A percentile compares a stretch with the other conserved stretches of the same genome.
Evolutionary conservation across 1,140 invertebrate species (phyloP).

Genomic region (Amphibalanus amphitrite): DNA sequence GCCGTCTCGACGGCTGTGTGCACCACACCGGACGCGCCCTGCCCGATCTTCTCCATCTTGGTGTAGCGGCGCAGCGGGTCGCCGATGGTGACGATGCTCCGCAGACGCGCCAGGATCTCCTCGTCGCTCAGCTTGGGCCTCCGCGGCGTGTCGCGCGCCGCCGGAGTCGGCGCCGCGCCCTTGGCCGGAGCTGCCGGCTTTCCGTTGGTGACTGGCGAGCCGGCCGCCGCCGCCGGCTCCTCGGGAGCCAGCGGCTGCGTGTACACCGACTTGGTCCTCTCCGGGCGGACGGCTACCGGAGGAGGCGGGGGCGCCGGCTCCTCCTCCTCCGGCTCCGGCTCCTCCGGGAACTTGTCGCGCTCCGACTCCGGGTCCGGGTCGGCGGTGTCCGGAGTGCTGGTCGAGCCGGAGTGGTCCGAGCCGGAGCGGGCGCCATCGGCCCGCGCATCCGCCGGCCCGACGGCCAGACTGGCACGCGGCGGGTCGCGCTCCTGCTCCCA

Average conservation of each 20-base stretch:
- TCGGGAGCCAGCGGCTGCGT: slow-evolving; percentile 92
- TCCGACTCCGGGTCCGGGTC: too few relatives aligned
- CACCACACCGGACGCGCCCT: slow-evolving; percentile 97
- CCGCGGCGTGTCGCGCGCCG: neutral
- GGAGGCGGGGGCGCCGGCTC: slow-evolving; percentile 56
- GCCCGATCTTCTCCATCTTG: slow-evolving; percentile 98
- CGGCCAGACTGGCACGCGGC: neutral
- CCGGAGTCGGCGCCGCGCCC: slow-evolving; percentile 19
- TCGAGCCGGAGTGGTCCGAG: neutral
- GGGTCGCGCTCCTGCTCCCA: neutral
- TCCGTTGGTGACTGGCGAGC: slow-evolving; percentile 18
- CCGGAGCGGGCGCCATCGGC: neutral
- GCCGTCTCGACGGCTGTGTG: slow-evolving; percentile 95
- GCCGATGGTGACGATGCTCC: slow-evolving; percentile 81
- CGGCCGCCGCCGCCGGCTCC: slow-evolving; percentile 25
- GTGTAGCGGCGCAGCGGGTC: slow-evolving; percentile 94
- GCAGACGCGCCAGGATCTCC: slow-evolving; percentile 84
- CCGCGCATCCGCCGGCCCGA: neutral
- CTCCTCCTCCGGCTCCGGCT: slow-evolving; percentile 42
- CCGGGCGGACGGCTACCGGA: slow-evolving; percentile 83
- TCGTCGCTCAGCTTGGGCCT: slow-evolving; percentile 77
- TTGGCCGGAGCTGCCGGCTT: slow-evolving; percentile 20
- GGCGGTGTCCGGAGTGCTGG: neutral
- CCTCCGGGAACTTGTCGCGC: too few relatives aligned
- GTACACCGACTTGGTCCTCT: slow-evolving; percentile 97